Evolutionary conservation across 2,797 vertebrate genomes (phyloP).

Genomic region (Manis javanica): DNA sequence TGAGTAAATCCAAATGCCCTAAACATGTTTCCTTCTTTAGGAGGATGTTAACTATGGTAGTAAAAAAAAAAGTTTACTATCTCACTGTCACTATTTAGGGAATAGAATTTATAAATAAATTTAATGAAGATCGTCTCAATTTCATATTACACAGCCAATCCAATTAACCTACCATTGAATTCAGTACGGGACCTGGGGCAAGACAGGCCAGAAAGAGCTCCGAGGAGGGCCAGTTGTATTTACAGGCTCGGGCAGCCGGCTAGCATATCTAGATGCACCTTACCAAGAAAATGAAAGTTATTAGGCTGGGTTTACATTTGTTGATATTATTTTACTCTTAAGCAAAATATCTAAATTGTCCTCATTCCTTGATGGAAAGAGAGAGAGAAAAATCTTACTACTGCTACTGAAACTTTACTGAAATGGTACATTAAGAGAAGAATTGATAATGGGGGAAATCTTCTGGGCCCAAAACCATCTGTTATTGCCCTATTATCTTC

Average conservation of each 20-base stretch:
- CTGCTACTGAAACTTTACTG: not conserved
- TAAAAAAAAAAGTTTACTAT: not conserved
- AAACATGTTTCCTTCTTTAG: not conserved
- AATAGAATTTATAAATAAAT: conserved; percentile 17
- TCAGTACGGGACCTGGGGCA: not conserved
- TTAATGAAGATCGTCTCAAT: not conserved
- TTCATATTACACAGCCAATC: not conserved
- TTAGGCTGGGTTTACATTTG: not conserved
- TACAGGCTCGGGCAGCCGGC: not conserved
- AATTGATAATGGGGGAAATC: not conserved
- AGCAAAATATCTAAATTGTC: conserved; percentile 14
- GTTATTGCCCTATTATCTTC: not conserved
- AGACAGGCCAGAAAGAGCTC: conserved; percentile 33
- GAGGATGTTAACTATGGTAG: not conserved
- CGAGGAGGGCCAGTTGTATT: not conserved
- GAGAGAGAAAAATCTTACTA: not conserved
- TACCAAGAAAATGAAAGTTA: not conserved
- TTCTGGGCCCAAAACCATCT: not conserved
- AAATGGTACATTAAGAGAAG: not conserved
- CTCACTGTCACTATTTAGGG: not conserved
- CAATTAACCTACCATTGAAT: conserved; percentile 26
- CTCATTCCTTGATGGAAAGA: not conserved
- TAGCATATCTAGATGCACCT: not conserved
- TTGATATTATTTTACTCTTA: conserved; percentile 40
- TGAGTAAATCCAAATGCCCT: not conserved